Percentiles rank a stretch among this genome's conserved stretches.
These are phyloP conservation scores for Melieria crassipennis DNA, from an alignment of 2,888 invertebrate genomes.

Conservation along the genomic window DNA sequence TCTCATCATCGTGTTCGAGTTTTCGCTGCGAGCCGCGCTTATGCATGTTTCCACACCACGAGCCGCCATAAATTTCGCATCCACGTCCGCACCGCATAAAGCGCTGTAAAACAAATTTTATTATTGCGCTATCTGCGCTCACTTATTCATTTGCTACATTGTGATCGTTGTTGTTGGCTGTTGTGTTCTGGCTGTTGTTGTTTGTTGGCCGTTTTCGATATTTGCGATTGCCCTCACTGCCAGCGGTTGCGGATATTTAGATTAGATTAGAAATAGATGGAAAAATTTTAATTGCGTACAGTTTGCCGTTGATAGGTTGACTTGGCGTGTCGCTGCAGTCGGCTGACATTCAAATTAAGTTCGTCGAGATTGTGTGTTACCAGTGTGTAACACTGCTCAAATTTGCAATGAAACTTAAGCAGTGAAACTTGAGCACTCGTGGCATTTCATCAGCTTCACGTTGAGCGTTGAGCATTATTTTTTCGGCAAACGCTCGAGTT, in stretches of 20 bases:
- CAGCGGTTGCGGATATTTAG: constrained; percentile 40
- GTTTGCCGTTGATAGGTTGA: constrained; percentile 35
- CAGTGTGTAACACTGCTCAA: too few relatives aligned
- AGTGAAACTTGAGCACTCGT: too few relatives aligned
- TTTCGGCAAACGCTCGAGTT: too few relatives aligned
- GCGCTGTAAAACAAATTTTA: constrained; percentile 13
- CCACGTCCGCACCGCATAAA: constrained; percentile 26
- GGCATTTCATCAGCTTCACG: too few relatives aligned
- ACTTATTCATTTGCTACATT: background rate
- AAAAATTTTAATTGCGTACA: constrained; percentile 42
- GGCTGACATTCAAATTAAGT: constrained; percentile 43
- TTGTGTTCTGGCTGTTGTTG: background rate
- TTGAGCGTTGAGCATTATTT: too few relatives aligned
- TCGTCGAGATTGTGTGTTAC: background rate
- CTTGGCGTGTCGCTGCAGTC: constrained; percentile 34
- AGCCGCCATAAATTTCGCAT: constrained; percentile 51
- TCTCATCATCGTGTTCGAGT: constrained; percentile 43
- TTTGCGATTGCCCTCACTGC: background rate
- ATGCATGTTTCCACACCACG: constrained; percentile 48
- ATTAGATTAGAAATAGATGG: constrained; percentile 39
- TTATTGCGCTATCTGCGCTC: background rate
- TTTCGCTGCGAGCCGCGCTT: constrained; percentile 7
- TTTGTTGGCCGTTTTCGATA: too few relatives aligned
- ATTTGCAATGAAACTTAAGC: too few relatives aligned
- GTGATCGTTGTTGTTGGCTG: background rate